Evolutionary conservation across 2,888 invertebrate species (phyloP).

Genomic region (Cephus spinipes): DNA sequence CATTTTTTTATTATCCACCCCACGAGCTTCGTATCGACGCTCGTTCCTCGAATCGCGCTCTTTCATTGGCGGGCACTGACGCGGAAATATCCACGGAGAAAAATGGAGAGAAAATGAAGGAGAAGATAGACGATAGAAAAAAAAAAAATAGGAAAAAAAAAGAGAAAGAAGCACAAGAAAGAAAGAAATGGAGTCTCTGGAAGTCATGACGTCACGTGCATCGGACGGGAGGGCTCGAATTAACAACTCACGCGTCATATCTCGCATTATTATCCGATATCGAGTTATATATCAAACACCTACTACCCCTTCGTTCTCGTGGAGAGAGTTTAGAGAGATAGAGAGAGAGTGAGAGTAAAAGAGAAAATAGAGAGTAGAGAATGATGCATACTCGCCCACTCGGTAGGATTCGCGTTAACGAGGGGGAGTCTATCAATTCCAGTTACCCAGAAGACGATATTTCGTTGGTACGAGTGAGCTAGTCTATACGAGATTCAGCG

Average conservation of each 20-base stretch:
- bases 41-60: neutral
- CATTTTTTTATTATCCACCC: no score
- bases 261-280: conserved; percentile 63
- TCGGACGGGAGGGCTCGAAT: conserved; percentile 53
- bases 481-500: neutral
- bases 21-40: no score
- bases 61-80: neutral
- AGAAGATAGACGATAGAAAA: neutral
- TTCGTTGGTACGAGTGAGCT: no score
- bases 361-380: no score
- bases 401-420: conserved; percentile 38
- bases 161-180: neutral
- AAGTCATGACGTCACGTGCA: conserved; percentile 44
- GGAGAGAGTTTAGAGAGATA: neutral
- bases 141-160: neutral
- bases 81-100: neutral
- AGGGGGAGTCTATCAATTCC: conserved; percentile 53
- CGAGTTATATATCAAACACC: conserved; percentile 61
- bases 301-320: conserved; percentile 30
- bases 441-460: conserved; percentile 42
- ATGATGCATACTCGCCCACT: conserved; percentile 26
- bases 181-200: conserved; percentile 16
- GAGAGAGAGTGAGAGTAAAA: no score
- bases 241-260: conserved; percentile 63
- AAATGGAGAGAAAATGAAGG: neutral